Percentiles rank a stretch among this genome's conserved stretches.
These are phyloP conservation scores for Xiphophorus hellerii DNA, from an alignment of 2,113 vertebrate species.

Conservation along the genomic window DNA sequence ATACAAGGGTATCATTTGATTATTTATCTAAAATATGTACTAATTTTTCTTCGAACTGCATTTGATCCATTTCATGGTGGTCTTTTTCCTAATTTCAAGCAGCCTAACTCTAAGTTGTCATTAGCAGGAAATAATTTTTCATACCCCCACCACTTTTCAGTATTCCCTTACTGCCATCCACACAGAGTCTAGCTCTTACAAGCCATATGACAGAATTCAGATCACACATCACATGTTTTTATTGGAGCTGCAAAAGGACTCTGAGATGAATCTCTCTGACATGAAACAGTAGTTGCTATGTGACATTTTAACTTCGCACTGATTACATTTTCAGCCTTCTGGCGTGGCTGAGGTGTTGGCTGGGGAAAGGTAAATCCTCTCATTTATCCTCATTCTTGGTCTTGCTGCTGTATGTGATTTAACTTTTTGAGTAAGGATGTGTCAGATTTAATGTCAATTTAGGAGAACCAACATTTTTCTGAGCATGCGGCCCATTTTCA, in stretches of 20 bases:
- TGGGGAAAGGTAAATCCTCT: constrained; percentile 58
- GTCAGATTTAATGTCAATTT: constrained; percentile 66
- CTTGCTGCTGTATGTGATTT: constrained; percentile 53
- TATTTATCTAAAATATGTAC: constrained; percentile 35
- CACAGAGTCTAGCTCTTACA: constrained; percentile 4
- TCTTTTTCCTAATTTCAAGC: constrained; percentile 40
- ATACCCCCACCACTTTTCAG: constrained; percentile 29
- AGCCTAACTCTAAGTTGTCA: constrained; percentile 18
- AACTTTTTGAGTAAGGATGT: constrained; percentile 60
- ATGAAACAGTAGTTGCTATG: constrained; percentile 55
- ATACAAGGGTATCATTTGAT: constrained; percentile 4
- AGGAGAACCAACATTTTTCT: constrained; percentile 55
- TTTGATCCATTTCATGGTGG: constrained; percentile 59
- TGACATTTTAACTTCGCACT: constrained; percentile 56
- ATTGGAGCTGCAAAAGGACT: constrained; percentile 44
- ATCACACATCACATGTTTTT: constrained; percentile 52
- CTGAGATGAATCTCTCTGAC: constrained; percentile 51
- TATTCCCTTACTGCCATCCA: constrained; percentile 33
- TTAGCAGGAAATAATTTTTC: constrained; percentile 40
- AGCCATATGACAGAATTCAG: constrained; percentile 27
- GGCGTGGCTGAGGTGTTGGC: constrained; percentile 43
- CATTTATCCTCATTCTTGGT: constrained; percentile 38
- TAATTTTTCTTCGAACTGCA: constrained; percentile 10
- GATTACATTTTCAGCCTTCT: constrained; percentile 61
- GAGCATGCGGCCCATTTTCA: constrained; percentile 50